phyloP scores from a whole-genome alignment of 2,113 vertebrate species.

The Macroglossus sobrinus region DNA sequence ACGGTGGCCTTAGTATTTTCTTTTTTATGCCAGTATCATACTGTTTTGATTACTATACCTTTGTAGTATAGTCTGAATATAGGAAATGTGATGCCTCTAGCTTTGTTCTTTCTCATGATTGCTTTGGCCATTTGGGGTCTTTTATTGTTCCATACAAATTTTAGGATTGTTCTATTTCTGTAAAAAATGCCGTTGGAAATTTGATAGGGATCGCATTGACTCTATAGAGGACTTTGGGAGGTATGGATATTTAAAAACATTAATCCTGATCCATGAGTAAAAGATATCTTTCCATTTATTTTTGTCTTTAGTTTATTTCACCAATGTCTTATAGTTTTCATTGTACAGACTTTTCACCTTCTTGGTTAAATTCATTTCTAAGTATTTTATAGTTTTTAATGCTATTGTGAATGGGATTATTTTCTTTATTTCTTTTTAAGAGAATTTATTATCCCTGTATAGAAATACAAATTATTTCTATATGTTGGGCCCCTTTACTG shows the following conservation, averaged over 20 bases:
- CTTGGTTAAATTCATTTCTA: background rate
- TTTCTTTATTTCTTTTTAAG: background rate
- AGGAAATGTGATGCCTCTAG: background rate
- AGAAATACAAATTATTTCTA: background rate
- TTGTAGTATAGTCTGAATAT: background rate
- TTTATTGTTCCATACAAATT: background rate
- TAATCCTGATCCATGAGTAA: background rate
- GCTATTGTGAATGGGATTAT: background rate
- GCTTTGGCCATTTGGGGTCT: background rate
- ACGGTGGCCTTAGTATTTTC: background rate
- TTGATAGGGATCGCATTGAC: background rate
- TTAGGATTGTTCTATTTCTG: background rate
- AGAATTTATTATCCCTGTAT: background rate
- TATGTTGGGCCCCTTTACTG: background rate
- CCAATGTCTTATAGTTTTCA: background rate
- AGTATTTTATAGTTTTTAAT: background rate
- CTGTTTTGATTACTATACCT: background rate
- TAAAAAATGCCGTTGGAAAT: background rate
- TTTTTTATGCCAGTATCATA: background rate
- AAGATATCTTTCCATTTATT: background rate
- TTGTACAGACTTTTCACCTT: background rate
- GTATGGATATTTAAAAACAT: background rate
- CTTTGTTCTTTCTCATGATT: background rate
- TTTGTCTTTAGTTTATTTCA: background rate
- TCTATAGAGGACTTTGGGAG: background rate